Evolutionary conservation across 37 sponge, comb jelly and placozoan genomes (phyloP), one percentile per base, ranked within the genome.

Genomic region (Mnemiopsis leidyi): DNA sequence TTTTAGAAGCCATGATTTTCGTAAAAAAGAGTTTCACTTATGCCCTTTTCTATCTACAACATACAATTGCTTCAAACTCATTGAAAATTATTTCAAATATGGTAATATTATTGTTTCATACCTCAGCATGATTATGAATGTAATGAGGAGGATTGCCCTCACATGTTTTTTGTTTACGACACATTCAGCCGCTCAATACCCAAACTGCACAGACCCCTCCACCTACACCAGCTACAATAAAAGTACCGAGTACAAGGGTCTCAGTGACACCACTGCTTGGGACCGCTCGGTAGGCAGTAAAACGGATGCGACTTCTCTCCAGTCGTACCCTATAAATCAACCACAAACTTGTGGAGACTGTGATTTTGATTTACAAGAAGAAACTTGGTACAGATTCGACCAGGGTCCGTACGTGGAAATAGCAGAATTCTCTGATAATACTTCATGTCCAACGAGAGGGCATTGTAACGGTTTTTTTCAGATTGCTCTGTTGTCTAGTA

Each of bases 301-400:
- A 18, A 29, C 29, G 61, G 82, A 79, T 85, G 90, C 23, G 23
- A 35, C 61, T 40, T 85, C 36, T 16, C 34, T 77, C 79, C 79
- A 9, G 35, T 13, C 9, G 36, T 32, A 32, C 32, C 61, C 61
- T 48, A n/a, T 32, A 13, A 5, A 1, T 1, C 34, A 34, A 32
- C 79, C 79, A 21, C 36, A 7, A 0, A 40, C 90, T 23, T 85
- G 90, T 39, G 90, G 90, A 13, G 90, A 85, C 30, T 85, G 90
- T 39, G 90, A 85, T 85, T 21, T 39, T 28, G 75, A 71, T 28
- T 18, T 71, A 24, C 21, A n/a, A 71, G 30, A n/a, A 7, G 75
- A 71, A 71, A 71, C 75, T 23, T 71, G 75, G 75, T n/a, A 29
- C 30, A n/a, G 75, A 71, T 71, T 71, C 23, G 61, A 48, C 13